These are phyloP conservation scores for Erynnis tages DNA, from an alignment of 2,888 invertebrate species.

Conservation along the genomic window DNA sequence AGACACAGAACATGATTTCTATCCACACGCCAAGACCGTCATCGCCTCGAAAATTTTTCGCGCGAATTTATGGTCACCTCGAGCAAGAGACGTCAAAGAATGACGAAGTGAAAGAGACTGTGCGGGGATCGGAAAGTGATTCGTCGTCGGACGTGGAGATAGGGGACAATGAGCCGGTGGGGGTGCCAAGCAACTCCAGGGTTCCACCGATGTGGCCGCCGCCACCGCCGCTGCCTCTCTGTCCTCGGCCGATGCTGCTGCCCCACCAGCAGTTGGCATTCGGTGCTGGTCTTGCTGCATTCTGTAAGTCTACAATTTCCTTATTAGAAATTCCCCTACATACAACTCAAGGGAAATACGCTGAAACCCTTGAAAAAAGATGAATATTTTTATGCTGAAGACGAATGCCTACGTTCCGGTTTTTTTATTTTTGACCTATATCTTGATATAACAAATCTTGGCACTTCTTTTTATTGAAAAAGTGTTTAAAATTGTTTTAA, in stretches of 20 bases:
- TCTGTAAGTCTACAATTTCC: slow-evolving; percentile 67
- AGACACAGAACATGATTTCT: slow-evolving; percentile 39
- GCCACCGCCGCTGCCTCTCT: slow-evolving; percentile 66
- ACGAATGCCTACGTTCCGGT: too few species aligned
- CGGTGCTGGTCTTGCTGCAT: slow-evolving; percentile 81
- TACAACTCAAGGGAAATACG: too few species aligned
- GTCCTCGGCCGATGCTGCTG: slow-evolving; percentile 66
- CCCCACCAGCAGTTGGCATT: slow-evolving; percentile 80
- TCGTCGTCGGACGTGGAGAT: slow-evolving; percentile 76
- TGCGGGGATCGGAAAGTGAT: slow-evolving; percentile 54
- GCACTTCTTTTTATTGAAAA: too few species aligned
- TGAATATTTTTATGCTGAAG: too few species aligned
- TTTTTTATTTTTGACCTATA: too few species aligned
- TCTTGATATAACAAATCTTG: too few species aligned
- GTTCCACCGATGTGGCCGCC: slow-evolving; percentile 52
- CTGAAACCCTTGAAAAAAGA: too few species aligned
- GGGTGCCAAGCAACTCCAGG: slow-evolving; percentile 22
- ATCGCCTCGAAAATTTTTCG: slow-evolving; percentile 90
- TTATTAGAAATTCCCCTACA: not conserved
- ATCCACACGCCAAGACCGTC: slow-evolving; percentile 81
- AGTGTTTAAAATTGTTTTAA: too few species aligned
- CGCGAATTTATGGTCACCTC: slow-evolving; percentile 89
- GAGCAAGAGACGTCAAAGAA: slow-evolving; percentile 63
- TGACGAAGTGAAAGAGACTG: slow-evolving; percentile 37
- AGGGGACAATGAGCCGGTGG: slow-evolving; percentile 47